phyloP scores from a whole-genome alignment of 2,797 vertebrate species.

The Rhinichthys osculus region DNA sequence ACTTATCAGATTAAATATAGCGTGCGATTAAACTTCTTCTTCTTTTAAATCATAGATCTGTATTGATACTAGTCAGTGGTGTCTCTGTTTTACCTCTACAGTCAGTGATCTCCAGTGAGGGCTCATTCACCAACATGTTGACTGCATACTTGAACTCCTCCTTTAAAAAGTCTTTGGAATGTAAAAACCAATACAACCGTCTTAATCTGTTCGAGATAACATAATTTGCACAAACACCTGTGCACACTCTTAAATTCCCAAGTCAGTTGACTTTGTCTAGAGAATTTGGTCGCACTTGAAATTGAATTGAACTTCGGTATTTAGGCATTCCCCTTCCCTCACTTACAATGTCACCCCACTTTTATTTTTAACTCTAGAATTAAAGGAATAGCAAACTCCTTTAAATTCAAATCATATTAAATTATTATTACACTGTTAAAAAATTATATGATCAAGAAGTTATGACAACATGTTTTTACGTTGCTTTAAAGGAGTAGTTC shows the following conservation, averaged over 20 bases:
- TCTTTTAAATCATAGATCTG: neutral
- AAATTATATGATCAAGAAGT: no score
- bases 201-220: constrained; percentile 37
- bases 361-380: neutral
- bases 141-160: constrained; percentile 32
- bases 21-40: constrained; percentile 33
- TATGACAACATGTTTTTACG: no score
- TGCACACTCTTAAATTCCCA: constrained; percentile 62
- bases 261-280: constrained; percentile 64
- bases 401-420: neutral
- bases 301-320: constrained; percentile 27
- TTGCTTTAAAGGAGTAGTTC: no score
- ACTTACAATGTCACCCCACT: no score
- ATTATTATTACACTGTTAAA: no score
- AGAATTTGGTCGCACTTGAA: constrained; percentile 38
- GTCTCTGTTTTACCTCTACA: constrained; percentile 28
- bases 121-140: constrained; percentile 32
- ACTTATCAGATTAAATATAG: constrained; percentile 2
- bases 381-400: neutral
- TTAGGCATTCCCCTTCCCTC: constrained; percentile 33
- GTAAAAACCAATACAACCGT: constrained; percentile 21
- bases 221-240: constrained; percentile 69
- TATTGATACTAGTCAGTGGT: neutral
- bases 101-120: constrained; percentile 4
- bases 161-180: constrained; percentile 23